A percentile compares a stretch with the other conserved stretches of the same genome.
Evolutionary conservation across 1,140 invertebrate species (phyloP).

Genomic region (Conus ventricosus): DNA sequence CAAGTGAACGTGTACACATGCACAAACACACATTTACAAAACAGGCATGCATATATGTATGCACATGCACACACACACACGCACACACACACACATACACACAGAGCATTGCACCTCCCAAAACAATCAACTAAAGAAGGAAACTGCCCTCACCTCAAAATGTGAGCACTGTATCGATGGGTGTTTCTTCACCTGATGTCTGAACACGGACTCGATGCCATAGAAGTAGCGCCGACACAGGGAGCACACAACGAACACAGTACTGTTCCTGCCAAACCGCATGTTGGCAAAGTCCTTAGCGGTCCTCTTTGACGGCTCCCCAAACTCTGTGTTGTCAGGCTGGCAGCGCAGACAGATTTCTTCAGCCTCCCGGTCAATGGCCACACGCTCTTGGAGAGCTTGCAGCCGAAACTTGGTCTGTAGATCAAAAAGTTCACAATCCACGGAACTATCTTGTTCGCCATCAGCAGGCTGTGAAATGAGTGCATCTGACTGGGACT

Average conservation of each 20-base stretch:
- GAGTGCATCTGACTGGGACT: not conserved
- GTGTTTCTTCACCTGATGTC: slow-evolving; percentile 64
- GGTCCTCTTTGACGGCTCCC: slow-evolving; percentile 32
- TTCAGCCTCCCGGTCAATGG: slow-evolving; percentile 24
- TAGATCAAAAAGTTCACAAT: not conserved
- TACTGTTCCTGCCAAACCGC: slow-evolving; percentile 53
- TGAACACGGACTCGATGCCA: slow-evolving; percentile 46
- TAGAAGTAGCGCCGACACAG: slow-evolving; percentile 60
- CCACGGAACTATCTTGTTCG: not conserved
- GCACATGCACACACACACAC: too few species aligned
- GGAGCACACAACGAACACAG: slow-evolving; percentile 61
- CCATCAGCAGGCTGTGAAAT: not conserved
- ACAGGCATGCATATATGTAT: too few species aligned
- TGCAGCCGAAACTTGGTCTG: not conserved
- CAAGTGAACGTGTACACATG: too few species aligned
- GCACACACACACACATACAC: too few species aligned
- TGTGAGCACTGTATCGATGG: slow-evolving; percentile 57
- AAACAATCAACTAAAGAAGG: too few species aligned
- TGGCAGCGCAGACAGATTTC: slow-evolving; percentile 18
- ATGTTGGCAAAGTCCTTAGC: slow-evolving; percentile 55
- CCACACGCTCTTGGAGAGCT: slow-evolving; percentile 4
- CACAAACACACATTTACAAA: too few species aligned
- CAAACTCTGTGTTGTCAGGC: not conserved
- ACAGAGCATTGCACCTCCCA: too few species aligned
- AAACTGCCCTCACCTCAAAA: slow-evolving; percentile 40